Percentiles rank a stretch among this genome's conserved stretches.
phyloP scores from a whole-genome alignment of 2,888 invertebrate species.

The Magallana nippona region DNA sequence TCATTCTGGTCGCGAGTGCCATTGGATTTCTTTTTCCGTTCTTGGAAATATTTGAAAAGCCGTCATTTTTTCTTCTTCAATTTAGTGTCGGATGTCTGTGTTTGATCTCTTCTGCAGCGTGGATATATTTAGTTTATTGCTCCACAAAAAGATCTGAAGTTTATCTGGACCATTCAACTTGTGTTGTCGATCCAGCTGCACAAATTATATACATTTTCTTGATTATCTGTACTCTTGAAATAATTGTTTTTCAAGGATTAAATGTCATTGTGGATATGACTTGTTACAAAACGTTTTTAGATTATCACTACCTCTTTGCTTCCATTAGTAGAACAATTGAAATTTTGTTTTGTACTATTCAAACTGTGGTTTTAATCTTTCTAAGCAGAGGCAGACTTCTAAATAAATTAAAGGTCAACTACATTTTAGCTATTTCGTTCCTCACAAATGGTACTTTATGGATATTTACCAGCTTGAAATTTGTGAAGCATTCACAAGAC shows the following conservation, averaged over 20 bases:
- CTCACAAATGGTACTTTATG: background rate
- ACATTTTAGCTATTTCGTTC: background rate
- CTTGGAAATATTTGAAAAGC: background rate
- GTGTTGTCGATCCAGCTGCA: background rate
- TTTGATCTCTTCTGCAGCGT: background rate
- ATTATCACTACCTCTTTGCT: background rate
- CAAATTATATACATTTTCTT: background rate
- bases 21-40: background rate
- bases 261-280: background rate
- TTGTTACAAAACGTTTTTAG: background rate
- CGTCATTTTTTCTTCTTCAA: background rate
- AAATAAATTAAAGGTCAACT: background rate
- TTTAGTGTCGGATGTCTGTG: background rate
- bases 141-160: background rate
- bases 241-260: background rate
- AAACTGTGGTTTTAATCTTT: slow-evolving; percentile 7
- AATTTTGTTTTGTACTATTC: background rate
- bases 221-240: background rate
- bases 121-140: background rate
- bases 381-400: background rate
- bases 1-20: background rate
- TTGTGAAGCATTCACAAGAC: background rate
- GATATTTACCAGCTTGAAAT: background rate
- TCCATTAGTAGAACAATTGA: background rate
- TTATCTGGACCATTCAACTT: background rate